Base-by-base conservation (phyloP, 1,140 invertebrate species). In the Coelopa frigida region DNA sequence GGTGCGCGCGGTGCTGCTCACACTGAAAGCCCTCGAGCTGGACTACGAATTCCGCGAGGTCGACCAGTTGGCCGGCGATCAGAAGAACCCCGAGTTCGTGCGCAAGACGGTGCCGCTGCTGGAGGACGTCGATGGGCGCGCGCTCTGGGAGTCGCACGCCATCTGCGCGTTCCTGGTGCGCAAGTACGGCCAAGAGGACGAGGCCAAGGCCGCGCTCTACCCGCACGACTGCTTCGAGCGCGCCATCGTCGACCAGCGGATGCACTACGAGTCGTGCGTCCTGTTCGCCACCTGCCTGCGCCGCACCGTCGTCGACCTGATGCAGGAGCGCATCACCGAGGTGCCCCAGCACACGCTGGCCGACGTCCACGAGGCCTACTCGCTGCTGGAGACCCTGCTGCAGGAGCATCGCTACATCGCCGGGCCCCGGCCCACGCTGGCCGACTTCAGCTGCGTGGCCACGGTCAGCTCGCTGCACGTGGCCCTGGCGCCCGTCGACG, bases 181-280 rank as follows among this genome's bases (percentile, higher is more conserved):
- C 11, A 74, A 75, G 50, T 82, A 82, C 56, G 75, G 59, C 24
- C 68, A 72, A 48, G 59, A 73, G 22, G 74, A 76, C 52, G n/a
- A n/a, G n/a, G n/a, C n/a, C n/a, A n/a, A n/a, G n/a, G n/a, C n/a
- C n/a, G 44, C 57, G 5, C 56, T 81, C 1, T 81, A 80, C 58
- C 79, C 80, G 3, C 73, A 72, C 51, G 77, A 80, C 54, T 61
- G 70, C 7, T 64, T 72, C 39, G 61, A 69, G 49, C 58, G 79
- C 24, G 77, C 76, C 4, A 21, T 75, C 1, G 73, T 83, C 0
- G 72, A 82, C 57, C 71, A 76, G 44, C 65, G 73, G 3, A 50
- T 83, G 32, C 74, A 76, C 60, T 84, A 82, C 54, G 78, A 83
- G 46, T 68, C 74, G 10, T 75, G 76, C 2, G 75, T 74, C 5